Conservation (phyloP, 2,797 vertebrate genomes). For the Alosa sapidissima region DNA sequence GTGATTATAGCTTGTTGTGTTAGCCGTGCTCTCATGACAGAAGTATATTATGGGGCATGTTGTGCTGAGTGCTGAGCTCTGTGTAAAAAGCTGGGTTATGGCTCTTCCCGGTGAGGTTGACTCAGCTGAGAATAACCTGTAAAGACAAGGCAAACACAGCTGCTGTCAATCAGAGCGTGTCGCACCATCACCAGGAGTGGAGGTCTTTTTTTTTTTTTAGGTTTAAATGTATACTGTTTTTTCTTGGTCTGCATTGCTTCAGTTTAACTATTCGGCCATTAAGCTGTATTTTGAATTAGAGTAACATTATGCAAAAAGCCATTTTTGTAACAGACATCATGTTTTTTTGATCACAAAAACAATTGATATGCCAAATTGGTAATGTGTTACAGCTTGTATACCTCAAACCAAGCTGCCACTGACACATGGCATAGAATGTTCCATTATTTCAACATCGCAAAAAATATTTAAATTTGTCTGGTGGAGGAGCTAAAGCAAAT, state of each 20-base stretch:
- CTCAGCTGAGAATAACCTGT: conserved; percentile 66
- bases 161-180: conserved; percentile 63
- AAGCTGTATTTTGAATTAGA: neutral
- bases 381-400: neutral
- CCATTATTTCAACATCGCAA: no score
- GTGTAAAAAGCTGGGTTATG: conserved; percentile 52
- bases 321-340: neutral
- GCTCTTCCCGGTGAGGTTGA: conserved; percentile 53
- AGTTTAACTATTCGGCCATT: neutral
- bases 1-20: neutral
- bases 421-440: no score
- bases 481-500: no score
- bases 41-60: neutral
- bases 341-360: neutral
- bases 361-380: neutral
- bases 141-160: conserved; percentile 58
- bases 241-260: neutral
- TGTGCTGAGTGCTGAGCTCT: conserved; percentile 56
- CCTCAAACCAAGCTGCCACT: neutral
- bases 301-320: neutral
- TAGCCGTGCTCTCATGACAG: neutral
- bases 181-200: conserved; percentile 57
- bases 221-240: neutral
- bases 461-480: no score
- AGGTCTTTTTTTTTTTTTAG: neutral